These are phyloP conservation scores for Nothocercus julius DNA, from an alignment of 2,113 vertebrate species.

Conservation along the genomic window DNA sequence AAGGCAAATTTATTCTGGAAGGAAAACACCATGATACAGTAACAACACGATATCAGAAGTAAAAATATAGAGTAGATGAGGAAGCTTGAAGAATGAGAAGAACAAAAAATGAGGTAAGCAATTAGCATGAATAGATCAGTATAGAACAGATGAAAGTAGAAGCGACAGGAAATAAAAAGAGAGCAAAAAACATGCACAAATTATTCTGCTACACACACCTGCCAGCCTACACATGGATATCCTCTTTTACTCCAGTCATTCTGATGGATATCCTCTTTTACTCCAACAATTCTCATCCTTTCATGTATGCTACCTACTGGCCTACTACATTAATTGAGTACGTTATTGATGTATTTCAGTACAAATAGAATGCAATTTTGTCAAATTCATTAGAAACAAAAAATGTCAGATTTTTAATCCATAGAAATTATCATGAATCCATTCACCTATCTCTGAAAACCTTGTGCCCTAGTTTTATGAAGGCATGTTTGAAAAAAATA, in stretches of 20 bases:
- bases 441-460: not conserved
- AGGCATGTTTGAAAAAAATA: not conserved
- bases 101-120: not conserved
- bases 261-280: no score
- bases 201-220: not conserved
- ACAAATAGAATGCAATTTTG: not conserved
- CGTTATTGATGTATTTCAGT: not conserved
- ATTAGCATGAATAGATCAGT: not conserved
- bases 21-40: not conserved
- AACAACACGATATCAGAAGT: not conserved
- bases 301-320: not conserved
- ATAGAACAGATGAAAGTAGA: not conserved
- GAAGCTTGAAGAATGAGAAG: not conserved
- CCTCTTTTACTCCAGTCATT: not conserved
- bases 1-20: not conserved
- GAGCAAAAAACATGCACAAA: not conserved
- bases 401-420: not conserved
- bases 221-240: not conserved
- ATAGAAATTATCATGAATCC: not conserved
- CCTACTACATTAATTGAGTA: not conserved
- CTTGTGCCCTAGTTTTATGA: not conserved
- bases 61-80: not conserved
- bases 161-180: not conserved
- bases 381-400: not conserved
- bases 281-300: not conserved